Conservation (phyloP, 2,888 invertebrate species). For the Magallana nippona region DNA sequence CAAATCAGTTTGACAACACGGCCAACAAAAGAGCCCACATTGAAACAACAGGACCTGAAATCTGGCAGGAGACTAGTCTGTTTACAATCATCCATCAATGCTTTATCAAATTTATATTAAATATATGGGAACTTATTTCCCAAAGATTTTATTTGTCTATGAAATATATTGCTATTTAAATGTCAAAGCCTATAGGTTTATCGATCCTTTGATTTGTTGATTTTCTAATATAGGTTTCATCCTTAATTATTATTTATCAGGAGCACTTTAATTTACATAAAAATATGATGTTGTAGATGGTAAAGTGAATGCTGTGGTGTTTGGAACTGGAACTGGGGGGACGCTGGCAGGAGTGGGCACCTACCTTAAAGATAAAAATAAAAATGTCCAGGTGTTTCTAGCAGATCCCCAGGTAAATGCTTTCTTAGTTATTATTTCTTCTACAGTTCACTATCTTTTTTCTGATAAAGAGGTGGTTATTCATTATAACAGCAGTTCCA, state of each 20-base stretch:
- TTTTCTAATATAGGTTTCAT: too few species aligned
- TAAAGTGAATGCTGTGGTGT: conserved; percentile 78
- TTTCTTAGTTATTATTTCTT: not conserved
- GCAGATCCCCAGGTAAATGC: conserved; percentile 77
- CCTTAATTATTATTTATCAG: too few species aligned
- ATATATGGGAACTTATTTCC: not conserved
- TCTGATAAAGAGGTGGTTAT: too few species aligned
- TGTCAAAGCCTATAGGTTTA: too few species aligned
- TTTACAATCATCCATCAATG: conserved; percentile 1
- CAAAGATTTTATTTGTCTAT: too few species aligned
- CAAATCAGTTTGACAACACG: conserved; percentile 80
- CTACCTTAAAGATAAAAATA: conserved; percentile 78
- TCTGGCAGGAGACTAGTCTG: conserved; percentile 77
- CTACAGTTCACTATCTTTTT: not conserved
- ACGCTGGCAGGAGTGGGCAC: conserved; percentile 77
- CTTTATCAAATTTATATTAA: not conserved
- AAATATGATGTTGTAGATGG: too few species aligned
- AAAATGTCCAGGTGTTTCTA: conserved; percentile 71
- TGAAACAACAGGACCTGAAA: conserved; percentile 80
- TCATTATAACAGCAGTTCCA: too few species aligned
- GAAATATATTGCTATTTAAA: too few species aligned
- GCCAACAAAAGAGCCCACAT: conserved; percentile 78
- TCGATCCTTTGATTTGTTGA: too few species aligned
- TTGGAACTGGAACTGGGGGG: conserved; percentile 80
- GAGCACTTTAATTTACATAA: too few species aligned